Evolutionary conservation across 2,888 invertebrate species (phyloP), one percentile per base, ranked within the genome.

Genomic region (Cinara cedri): DNA sequence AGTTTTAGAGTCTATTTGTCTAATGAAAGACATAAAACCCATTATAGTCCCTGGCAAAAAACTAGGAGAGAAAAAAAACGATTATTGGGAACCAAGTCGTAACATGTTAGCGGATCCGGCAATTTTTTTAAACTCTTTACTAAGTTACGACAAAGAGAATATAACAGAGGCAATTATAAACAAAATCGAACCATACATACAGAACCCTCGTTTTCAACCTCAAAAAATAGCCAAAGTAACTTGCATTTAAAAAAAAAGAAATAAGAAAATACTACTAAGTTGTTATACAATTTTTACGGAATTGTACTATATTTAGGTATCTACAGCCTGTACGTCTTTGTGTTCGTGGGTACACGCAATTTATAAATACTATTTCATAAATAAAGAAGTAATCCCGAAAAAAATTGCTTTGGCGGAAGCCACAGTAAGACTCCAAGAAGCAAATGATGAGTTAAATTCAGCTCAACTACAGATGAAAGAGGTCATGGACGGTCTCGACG

Each of bases 341-440:
- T 97, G 97, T 85, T 92, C 92, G 83, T 98, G 98, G 98, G 96
- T 82, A 6, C 89, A 95, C 1, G 97, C 98, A 3, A 95, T 98
- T 92, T 98, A 98, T 84, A 94, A 96, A 10, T 98, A 98, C 85
- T 97, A 98, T 84, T 88, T 93, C 26, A 97, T 97, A 80, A 93
- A 94, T 82, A 93, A 93, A 87, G 94, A 95, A 82, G 96, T 97
- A n/a, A 96, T 96, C 0, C 98, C 98, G 0, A 98, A 98, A 86
- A 97, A 85, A 91, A 87, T 93, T 0, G 93, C 95, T 81, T 86
- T 98, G 70, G 92, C 91, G 0, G 93, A 93, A 84, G 96, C 98
- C 0, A 97, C 98, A 85, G 89, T 89, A 0, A 96, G 97, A 85
- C 87, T 98, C 55, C 92, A 92, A 24, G 87, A 88, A 66, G 96